These are phyloP conservation scores for Solenopsis fugax DNA, from an alignment of 1,140 invertebrate species.

Conservation along the genomic window DNA sequence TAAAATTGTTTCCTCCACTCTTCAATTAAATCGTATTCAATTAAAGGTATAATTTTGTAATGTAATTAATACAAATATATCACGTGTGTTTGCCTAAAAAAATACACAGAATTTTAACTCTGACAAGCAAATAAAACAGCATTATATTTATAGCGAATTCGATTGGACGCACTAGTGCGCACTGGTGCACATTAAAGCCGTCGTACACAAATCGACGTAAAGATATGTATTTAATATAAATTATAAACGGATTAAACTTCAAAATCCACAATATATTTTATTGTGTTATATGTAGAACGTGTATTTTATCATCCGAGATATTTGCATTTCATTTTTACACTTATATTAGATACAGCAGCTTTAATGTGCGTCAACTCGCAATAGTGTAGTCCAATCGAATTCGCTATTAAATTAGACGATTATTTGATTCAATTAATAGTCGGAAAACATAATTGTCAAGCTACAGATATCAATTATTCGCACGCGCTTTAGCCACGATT, in stretches of 20 bases:
- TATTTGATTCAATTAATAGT: constrained; percentile 24
- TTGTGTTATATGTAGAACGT: no score
- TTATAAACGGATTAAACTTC: no score
- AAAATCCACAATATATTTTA: no score
- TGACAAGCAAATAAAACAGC: neutral
- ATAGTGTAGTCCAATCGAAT: no score
- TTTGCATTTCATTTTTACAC: no score
- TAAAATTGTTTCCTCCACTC: neutral
- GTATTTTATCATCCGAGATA: no score
- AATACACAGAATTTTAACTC: neutral
- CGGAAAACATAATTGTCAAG: neutral
- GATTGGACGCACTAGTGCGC: no score
- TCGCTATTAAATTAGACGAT: neutral
- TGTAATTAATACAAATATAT: constrained; percentile 15
- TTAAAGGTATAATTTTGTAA: neutral
- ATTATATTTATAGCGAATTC: neutral
- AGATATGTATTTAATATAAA: no score
- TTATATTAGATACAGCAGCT: no score
- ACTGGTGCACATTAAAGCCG: no score
- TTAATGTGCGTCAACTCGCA: no score
- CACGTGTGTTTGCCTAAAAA: neutral
- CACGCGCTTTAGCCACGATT: constrained; percentile 1
- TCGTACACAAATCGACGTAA: no score
- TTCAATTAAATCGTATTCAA: neutral
- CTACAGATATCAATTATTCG: constrained; percentile 25